Base-by-base conservation (phyloP, 2,113 vertebrate genomes). In the Cheilinus undulatus region DNA sequence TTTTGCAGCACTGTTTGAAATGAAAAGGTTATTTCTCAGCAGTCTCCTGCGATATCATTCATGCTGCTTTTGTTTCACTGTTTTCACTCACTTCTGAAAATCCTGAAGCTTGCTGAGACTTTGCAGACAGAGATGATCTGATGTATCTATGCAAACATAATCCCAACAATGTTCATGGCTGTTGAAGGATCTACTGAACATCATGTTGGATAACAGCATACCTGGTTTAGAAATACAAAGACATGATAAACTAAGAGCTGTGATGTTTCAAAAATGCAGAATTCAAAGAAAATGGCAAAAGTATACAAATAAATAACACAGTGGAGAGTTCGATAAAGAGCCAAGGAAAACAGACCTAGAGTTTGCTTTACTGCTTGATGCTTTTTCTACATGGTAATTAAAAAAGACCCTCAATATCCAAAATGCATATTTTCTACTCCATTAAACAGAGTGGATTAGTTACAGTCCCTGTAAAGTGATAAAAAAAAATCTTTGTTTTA, bases 21-120 rank as follows among this genome's bases (percentile, higher is more conserved):
- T 58, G 56, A 76, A 72, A 81, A 84, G 64, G 58, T 81, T 76
- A 70, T 82, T 71, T 73, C 56, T 76, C 27, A 49, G 5, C 52
- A 27, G 34, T 30, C 36, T 19, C 8, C 28, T 32, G 13, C 15
- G 2, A 62, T 49, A 53, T 63, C 17, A 6, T 58, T 71, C 48
- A 22, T 68, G n/a, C 10, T 59, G 57, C 56, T 54, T 71, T 57
- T 32, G 24, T 57, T 69, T 64, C 24, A 28, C 26, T 36, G 10
- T 28, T 62, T 3, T 67, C 45, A 26, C 19, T 51, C 27, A 53
- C 15, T 22, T 59, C 24, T 45, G 28, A 12, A 83, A 34, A 83
- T 81, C 52, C 64, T 40, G 5, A 28, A 64, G 27, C 38, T 50
- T 72, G 42, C 49, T 49, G 50, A 74, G 53, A 75, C 40, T 79